These are phyloP conservation scores for Nesidiocoris tenuis DNA, from an alignment of 2,888 invertebrate genomes.

Conservation along the genomic window DNA sequence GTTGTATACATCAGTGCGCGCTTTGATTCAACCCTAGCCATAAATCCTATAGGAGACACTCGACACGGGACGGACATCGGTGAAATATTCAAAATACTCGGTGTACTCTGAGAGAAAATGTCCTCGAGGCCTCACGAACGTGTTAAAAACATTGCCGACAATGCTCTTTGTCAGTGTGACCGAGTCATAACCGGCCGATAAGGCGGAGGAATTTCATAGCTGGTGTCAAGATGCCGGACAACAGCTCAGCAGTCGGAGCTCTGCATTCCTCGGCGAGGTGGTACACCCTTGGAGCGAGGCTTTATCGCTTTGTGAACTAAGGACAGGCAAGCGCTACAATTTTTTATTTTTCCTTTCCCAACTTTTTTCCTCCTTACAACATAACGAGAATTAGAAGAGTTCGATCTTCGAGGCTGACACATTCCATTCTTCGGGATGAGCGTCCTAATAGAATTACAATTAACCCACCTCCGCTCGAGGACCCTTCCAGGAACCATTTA, in stretches of 20 bases:
- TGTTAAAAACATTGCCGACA: too few species aligned
- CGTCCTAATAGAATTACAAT: conserved; percentile 24
- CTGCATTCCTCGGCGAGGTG: neutral
- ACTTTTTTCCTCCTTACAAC: neutral
- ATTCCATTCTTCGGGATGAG: conserved; percentile 14
- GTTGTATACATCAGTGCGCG: too few species aligned
- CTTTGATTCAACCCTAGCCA: too few species aligned
- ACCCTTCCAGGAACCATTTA: neutral
- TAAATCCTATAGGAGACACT: too few species aligned
- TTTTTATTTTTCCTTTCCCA: neutral
- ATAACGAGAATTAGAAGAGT: neutral
- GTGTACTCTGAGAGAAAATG: too few species aligned
- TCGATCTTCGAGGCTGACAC: conserved; percentile 10
- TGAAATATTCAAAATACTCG: too few species aligned
- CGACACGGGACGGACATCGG: too few species aligned
- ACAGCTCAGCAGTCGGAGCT: neutral
- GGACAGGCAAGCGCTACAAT: neutral
- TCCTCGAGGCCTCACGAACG: too few species aligned
- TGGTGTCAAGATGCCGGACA: too few species aligned
- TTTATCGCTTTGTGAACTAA: neutral
- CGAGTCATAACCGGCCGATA: neutral
- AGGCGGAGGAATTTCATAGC: neutral
- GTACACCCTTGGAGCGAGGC: neutral
- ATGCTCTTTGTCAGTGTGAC: too few species aligned
- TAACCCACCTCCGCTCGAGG: conserved; percentile 8